Percentiles rank a stretch among this genome's conserved stretches.
phyloP scores from a whole-genome alignment of 2,797 vertebrate genomes.

The Gymnoscopelus microlampas region DNA sequence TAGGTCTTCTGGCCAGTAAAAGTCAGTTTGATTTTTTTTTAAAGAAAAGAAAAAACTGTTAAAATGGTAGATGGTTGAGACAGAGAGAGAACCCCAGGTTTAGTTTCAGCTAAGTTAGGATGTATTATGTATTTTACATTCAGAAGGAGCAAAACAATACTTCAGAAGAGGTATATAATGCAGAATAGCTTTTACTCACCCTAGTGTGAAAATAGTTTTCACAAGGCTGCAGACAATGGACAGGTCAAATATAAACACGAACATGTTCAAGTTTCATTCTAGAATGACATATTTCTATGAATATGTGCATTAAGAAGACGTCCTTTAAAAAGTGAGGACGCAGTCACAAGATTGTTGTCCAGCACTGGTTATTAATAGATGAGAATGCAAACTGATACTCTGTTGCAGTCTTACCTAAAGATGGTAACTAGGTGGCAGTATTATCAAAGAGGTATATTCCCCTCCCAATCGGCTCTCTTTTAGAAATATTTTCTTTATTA shows the following conservation, averaged over 20 bases:
- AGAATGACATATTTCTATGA: not conserved
- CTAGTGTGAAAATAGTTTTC: conserved; percentile 10
- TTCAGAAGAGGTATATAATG: not conserved
- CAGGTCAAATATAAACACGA: not conserved
- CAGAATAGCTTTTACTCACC: conserved; percentile 57
- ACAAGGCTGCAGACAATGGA: conserved; percentile 18
- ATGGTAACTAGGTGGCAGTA: conserved; percentile 48
- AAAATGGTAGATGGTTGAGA: not conserved
- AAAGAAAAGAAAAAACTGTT: not conserved
- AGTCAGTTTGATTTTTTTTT: not conserved
- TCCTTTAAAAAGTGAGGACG: conserved; percentile 30
- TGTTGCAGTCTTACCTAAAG: conserved; percentile 17
- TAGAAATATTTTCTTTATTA: too few species aligned
- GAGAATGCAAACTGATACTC: conserved; percentile 68
- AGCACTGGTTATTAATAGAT: conserved; percentile 77
- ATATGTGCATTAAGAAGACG: not conserved
- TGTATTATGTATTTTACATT: not conserved
- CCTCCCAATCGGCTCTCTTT: too few species aligned
- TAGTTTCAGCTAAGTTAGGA: not conserved
- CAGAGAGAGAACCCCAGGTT: not conserved
- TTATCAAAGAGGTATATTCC: not conserved
- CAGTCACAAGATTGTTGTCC: conserved; percentile 66
- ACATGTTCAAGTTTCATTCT: not conserved
- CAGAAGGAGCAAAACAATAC: not conserved
- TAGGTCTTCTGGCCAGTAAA: too few species aligned